Conservation (phyloP, 2,113 vertebrate genomes). For the Amia ocellicauda region DNA sequence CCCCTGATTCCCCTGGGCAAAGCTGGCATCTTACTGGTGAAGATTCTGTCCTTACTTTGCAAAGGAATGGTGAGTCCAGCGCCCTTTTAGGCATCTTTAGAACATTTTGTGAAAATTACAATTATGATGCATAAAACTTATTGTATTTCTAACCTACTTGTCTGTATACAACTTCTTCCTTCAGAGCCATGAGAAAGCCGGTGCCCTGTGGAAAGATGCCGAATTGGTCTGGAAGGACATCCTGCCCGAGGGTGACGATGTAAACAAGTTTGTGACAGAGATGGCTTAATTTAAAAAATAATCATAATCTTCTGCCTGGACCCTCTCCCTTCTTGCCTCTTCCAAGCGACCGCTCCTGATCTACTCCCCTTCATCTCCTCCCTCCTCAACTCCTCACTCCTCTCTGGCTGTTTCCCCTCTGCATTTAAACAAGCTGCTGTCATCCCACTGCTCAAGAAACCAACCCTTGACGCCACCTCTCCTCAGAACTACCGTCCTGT, state of each 20-base stretch:
- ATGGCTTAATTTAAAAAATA: conserved; percentile 30
- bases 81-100: neutral
- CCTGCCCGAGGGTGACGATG: conserved; percentile 81
- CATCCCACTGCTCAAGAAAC: too few relatives aligned
- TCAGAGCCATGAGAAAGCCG: conserved; percentile 88
- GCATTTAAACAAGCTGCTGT: too few relatives aligned
- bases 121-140: too few relatives aligned
- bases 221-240: conserved; percentile 93
- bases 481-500: too few relatives aligned
- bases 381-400: too few relatives aligned
- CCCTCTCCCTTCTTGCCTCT: too few relatives aligned
- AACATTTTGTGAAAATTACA: neutral
- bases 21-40: conserved; percentile 78
- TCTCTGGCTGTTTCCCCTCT: too few relatives aligned
- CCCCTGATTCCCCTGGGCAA: conserved; percentile 80
- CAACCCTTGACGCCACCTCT: too few relatives aligned
- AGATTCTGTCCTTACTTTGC: conserved; percentile 84
- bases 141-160: too few relatives aligned
- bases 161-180: too few relatives aligned
- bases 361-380: too few relatives aligned
- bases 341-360: too few relatives aligned
- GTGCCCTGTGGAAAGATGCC: conserved; percentile 83
- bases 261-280: conserved; percentile 81
- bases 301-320: conserved; percentile 46
- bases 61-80: conserved; percentile 84